Conservation (phyloP, 2,888 invertebrate genomes). For the Nowickia ferox region DNA sequence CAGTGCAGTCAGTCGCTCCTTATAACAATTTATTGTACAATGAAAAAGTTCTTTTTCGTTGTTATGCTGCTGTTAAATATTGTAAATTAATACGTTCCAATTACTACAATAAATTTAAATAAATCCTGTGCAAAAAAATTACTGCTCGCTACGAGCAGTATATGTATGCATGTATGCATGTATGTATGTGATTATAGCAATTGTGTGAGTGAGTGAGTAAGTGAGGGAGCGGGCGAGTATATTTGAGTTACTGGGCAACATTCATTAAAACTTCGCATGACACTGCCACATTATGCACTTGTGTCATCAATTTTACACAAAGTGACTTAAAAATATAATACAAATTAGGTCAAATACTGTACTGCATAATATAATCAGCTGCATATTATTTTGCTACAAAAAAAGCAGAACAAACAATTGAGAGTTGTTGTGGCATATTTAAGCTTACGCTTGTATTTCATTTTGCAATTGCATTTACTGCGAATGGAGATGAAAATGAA, state of each 20-base stretch:
- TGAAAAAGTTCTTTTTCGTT: conserved; percentile 48
- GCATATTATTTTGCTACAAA: conserved; percentile 26
- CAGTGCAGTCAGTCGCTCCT: conserved; percentile 11
- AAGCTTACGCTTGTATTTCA: conserved; percentile 42
- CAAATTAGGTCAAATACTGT: conserved; percentile 70
- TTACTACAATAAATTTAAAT: conserved; percentile 68
- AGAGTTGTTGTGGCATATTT: conserved; percentile 13
- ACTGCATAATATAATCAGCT: conserved; percentile 28
- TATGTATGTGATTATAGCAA: background rate
- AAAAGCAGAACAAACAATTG: background rate
- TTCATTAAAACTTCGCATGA: conserved; percentile 73
- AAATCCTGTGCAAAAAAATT: conserved; percentile 53
- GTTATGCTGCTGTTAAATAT: conserved; percentile 53
- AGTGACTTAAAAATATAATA: conserved; percentile 70
- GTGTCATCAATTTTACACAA: conserved; percentile 71
- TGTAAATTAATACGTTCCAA: conserved; percentile 69
- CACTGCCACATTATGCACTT: conserved; percentile 70
- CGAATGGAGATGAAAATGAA: conserved; percentile 43
- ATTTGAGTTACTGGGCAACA: conserved; percentile 76
- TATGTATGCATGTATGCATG: too few species aligned
- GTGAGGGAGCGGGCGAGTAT: conserved; percentile 23
- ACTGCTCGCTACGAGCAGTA: conserved; percentile 18
- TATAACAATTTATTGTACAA: conserved; percentile 40
- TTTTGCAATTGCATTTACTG: conserved; percentile 17
- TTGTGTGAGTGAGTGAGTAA: background rate